A percentile compares a stretch with the other conserved stretches of the same genome.
phyloP scores from a whole-genome alignment of 2,888 invertebrate genomes.

The Linnaemya tessellans region DNA sequence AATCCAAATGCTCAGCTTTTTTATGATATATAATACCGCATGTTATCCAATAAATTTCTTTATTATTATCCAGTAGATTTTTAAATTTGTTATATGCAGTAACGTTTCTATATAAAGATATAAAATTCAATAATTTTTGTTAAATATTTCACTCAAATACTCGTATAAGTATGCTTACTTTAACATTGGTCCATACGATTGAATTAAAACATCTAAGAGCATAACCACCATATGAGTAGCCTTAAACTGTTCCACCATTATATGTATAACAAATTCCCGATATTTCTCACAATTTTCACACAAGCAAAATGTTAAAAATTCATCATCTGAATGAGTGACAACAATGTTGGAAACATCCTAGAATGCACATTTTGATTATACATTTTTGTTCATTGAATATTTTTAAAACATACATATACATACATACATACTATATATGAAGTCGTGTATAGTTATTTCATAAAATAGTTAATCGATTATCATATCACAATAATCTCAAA shows the following conservation, averaged over 20 bases:
- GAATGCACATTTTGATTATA: not conserved
- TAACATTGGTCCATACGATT: slow-evolving; percentile 81
- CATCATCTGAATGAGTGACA: slow-evolving; percentile 80
- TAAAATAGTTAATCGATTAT: too few species aligned
- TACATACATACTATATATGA: too few species aligned
- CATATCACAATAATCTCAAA: too few species aligned
- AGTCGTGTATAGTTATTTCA: too few species aligned
- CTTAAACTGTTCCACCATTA: slow-evolving; percentile 82
- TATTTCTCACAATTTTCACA: slow-evolving; percentile 82
- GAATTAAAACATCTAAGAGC: slow-evolving; percentile 80
- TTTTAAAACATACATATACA: too few species aligned
- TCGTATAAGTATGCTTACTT: slow-evolving; percentile 76
- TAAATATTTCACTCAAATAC: not conserved
- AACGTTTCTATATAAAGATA: slow-evolving; percentile 76
- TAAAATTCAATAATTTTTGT: not conserved
- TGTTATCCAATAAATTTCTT: slow-evolving; percentile 81
- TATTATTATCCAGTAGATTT: slow-evolving; percentile 79
- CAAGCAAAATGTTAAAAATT: slow-evolving; percentile 82
- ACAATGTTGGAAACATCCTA: slow-evolving; percentile 80
- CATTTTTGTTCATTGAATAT: too few species aligned
- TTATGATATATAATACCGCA: slow-evolving; percentile 81
- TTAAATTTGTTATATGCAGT: slow-evolving; percentile 81
- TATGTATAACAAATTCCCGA: slow-evolving; percentile 81
- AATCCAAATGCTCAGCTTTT: slow-evolving; percentile 82
- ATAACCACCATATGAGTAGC: slow-evolving; percentile 82